A percentile compares a stretch with the other conserved stretches of the same genome.
Evolutionary conservation across 2,888 invertebrate species (phyloP).

Genomic region (Exephanes ischioxanthus): DNA sequence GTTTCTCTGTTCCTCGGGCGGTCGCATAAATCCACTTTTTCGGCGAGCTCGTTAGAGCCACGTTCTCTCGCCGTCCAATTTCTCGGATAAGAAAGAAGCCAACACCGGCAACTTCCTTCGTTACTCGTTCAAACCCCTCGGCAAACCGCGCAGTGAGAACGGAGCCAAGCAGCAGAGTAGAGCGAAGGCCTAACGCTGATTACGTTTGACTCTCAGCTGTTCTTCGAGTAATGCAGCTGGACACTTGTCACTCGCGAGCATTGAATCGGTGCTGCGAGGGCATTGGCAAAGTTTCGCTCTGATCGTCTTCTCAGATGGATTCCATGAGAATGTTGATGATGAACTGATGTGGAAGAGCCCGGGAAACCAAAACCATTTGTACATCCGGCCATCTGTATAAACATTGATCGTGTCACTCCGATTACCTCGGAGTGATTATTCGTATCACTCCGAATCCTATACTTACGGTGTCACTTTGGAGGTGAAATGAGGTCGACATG

Average conservation of each 20-base stretch:
- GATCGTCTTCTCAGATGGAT: neutral
- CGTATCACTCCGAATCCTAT: too few species aligned
- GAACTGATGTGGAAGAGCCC: neutral
- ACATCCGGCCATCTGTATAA: neutral
- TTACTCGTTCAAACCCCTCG: constrained; percentile 58
- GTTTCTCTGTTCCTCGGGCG: constrained; percentile 50
- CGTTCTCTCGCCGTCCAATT: constrained; percentile 65
- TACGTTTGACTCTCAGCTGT: constrained; percentile 16
- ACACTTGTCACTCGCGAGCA: constrained; percentile 64
- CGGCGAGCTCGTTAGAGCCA: constrained; percentile 70
- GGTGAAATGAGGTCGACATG: too few species aligned
- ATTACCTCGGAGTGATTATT: too few species aligned
- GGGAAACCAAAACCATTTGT: neutral
- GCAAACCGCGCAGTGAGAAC: constrained; percentile 9
- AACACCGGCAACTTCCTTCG: constrained; percentile 63
- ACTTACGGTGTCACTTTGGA: neutral
- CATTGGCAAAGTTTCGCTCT: constrained; percentile 39
- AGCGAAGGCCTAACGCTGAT: constrained; percentile 37
- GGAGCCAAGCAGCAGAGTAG: constrained; percentile 26
- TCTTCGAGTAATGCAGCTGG: constrained; percentile 44
- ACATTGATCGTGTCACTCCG: too few species aligned
- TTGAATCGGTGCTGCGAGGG: constrained; percentile 28
- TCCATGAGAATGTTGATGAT: constrained; percentile 9
- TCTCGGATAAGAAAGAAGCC: constrained; percentile 60
- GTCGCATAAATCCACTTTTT: constrained; percentile 71